These are phyloP conservation scores for Drosophila mauritiana DNA, from an alignment of 1,140 invertebrate genomes.

Conservation along the genomic window DNA sequence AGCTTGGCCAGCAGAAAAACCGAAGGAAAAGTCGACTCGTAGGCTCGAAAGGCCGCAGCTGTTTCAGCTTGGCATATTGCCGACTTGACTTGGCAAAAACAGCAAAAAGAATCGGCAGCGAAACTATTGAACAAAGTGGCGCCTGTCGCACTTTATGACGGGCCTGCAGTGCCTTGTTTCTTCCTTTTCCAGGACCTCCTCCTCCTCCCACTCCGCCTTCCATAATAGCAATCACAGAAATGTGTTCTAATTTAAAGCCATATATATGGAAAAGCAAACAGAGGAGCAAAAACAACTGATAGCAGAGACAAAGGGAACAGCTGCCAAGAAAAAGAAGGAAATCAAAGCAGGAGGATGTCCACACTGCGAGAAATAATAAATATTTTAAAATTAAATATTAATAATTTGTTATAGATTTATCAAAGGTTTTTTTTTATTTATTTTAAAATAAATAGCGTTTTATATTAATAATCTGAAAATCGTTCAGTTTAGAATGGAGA, in stretches of 20 bases:
- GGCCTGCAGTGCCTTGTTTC: slow-evolving; percentile 20
- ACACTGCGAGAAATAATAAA: background rate
- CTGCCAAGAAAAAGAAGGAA: slow-evolving; percentile 66
- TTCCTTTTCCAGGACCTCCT: background rate
- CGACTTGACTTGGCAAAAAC: slow-evolving; percentile 67
- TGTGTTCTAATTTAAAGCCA: slow-evolving; percentile 80
- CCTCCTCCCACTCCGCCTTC: background rate
- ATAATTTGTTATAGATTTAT: too few species aligned
- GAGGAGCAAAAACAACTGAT: slow-evolving; percentile 30
- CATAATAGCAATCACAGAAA: slow-evolving; percentile 75
- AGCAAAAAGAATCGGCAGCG: slow-evolving; percentile 27
- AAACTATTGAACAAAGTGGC: slow-evolving; percentile 78
- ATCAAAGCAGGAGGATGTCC: background rate
- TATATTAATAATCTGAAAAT: background rate
- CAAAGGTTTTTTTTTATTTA: too few species aligned
- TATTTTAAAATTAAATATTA: too few species aligned
- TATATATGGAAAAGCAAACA: slow-evolving; percentile 45
- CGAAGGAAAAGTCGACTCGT: slow-evolving; percentile 14
- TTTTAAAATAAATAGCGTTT: background rate
- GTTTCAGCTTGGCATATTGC: slow-evolving; percentile 69
- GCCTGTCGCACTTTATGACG: slow-evolving; percentile 74
- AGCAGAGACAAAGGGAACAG: slow-evolving; percentile 52
- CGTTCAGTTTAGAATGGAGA: too few species aligned
- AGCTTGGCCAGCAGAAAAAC: slow-evolving; percentile 14
- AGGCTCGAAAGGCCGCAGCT: slow-evolving; percentile 59